Conservation (phyloP, 2,888 invertebrate species). For the Drosophila emarginata region DNA sequence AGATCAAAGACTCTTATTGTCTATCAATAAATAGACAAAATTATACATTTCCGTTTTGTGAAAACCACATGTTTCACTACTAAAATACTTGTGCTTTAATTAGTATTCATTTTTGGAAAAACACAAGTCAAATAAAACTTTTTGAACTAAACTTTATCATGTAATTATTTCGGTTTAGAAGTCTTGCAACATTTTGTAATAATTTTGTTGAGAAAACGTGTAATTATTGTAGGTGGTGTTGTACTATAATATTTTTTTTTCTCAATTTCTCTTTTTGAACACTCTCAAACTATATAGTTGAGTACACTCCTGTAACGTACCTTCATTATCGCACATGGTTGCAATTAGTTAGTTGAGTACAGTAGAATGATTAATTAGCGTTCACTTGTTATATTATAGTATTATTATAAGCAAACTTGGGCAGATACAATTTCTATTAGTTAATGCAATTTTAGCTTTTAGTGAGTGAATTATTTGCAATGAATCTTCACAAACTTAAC, state of each 20-base stretch:
- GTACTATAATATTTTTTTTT: neutral
- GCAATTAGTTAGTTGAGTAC: neutral
- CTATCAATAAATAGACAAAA: neutral
- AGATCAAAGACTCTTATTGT: neutral
- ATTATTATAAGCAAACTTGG: neutral
- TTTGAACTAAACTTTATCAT: no score
- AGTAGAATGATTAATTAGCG: slow-evolving; percentile 35
- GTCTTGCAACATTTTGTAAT: no score
- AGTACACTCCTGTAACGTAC: slow-evolving; percentile 27
- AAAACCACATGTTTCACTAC: neutral
- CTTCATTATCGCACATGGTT: slow-evolving; percentile 54
- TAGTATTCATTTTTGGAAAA: neutral
- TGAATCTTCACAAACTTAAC: neutral
- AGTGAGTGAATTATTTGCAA: neutral
- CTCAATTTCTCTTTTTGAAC: neutral
- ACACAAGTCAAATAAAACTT: no score
- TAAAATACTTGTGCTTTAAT: neutral
- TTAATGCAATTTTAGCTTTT: slow-evolving; percentile 17
- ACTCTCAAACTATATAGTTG: neutral
- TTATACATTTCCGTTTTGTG: neutral
- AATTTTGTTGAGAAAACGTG: no score
- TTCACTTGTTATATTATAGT: slow-evolving; percentile 32
- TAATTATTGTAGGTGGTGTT: no score
- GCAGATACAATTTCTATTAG: neutral
- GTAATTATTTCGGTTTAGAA: no score